Evolutionary conservation across 1,140 invertebrate species (phyloP), one percentile per base, ranked within the genome.

Genomic region (Vanessa tameamea): DNA sequence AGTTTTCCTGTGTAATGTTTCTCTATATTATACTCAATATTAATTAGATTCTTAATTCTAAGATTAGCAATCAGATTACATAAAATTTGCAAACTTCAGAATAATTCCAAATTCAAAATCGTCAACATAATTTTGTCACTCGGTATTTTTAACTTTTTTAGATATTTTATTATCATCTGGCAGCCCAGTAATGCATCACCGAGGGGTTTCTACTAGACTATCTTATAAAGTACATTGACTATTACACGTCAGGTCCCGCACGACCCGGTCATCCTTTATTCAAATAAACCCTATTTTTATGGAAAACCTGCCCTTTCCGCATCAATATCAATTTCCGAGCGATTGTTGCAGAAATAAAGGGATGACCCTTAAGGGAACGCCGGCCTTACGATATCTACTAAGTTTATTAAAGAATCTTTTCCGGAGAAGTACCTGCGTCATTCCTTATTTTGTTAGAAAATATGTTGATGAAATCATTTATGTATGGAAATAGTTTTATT

Each of bases 261-360:
- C 84, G 82, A 78, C 64, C 82, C 86, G 87, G 86, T 84, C 87
- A 92, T 92, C 90, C 88, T 91, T 92, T 92, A 92, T 92, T 92
- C 87, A 92, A 92, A 92, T 92, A 92, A 91, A 91, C 89, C 89
- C 89, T 92, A 91, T 92, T 92, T 92, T 92, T 92, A 92, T 92
- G 89, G 90, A 92, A 90, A 91, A 90, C 85, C 79, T 89, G 88
- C 90, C 90, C 90, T 92, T 90, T 90, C 85, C 86, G 86, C 90
- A 92, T 91, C 90, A 92, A 92, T 92, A 92, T 92, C 90, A 92
- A 92, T 92, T 92, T 92, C 88, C 84, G 77, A 82, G 88, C 87
- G 89, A 92, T 92, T 92, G 90, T 91, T 89, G 89, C 84, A 89
- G 88, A 91, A 91, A 92, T 89, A 90, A 91, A 91, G 88, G 90